These are phyloP conservation scores for Drosophila nigrodunni DNA, from an alignment of 1,140 invertebrate genomes.

Conservation along the genomic window DNA sequence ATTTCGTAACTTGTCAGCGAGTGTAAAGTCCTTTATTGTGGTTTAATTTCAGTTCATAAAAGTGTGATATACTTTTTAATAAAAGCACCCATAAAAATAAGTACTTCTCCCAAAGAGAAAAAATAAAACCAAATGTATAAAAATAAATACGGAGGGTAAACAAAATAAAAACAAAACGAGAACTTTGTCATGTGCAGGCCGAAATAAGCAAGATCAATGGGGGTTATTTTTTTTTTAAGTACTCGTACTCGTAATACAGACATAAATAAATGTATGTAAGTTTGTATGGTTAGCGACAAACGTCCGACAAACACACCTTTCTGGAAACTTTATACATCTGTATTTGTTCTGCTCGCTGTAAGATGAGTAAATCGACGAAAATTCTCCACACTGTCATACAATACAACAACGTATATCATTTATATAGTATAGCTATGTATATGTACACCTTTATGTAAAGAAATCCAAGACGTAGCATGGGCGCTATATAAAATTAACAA, in stretches of 20 bases:
- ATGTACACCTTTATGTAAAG: slow-evolving; percentile 6
- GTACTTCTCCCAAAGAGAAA: too few relatives aligned
- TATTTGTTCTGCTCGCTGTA: slow-evolving; percentile 33
- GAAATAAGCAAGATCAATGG: slow-evolving; percentile 59
- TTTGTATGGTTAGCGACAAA: slow-evolving; percentile 16
- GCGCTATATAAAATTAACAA: slow-evolving; percentile 24
- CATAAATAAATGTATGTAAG: background rate
- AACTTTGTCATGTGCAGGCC: slow-evolving; percentile 25
- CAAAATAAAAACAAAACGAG: slow-evolving; percentile 31
- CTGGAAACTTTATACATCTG: slow-evolving; percentile 52
- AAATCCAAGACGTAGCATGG: slow-evolving; percentile 14
- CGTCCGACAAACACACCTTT: slow-evolving; percentile 55
- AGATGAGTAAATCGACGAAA: slow-evolving; percentile 52
- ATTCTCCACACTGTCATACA: slow-evolving; percentile 53
- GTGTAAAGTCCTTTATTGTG: slow-evolving; percentile 22
- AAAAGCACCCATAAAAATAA: slow-evolving; percentile 39
- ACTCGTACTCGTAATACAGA: background rate
- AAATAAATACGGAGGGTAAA: slow-evolving; percentile 38
- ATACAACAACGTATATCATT: slow-evolving; percentile 43
- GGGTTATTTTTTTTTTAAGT: slow-evolving; percentile 9
- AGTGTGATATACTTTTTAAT: slow-evolving; percentile 29
- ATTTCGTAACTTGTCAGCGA: slow-evolving; percentile 13
- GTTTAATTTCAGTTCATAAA: slow-evolving; percentile 25
- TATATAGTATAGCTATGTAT: slow-evolving; percentile 8
- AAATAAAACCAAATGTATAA: background rate